Evolutionary conservation across 2,113 vertebrate species (phyloP), one percentile per base, ranked within the genome.

Genomic region (Gorsachius goisagi): DNA sequence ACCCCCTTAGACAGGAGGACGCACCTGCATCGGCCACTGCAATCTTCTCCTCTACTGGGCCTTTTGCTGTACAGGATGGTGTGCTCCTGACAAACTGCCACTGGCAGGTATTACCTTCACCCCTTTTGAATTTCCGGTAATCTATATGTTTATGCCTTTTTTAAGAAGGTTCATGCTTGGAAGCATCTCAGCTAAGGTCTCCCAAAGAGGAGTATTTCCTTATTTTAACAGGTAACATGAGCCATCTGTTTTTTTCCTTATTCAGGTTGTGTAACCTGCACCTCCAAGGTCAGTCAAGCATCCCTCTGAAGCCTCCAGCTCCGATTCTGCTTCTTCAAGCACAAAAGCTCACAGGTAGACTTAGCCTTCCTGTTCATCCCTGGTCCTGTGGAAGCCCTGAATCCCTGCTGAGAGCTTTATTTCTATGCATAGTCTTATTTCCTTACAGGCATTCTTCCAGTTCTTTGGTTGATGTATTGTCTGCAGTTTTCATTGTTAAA

Each of bases 11-110:
- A 13, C 9, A 37, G 58, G 41, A 64, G 22, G 13, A 23, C 1
- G 2, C n/a, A 20, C 39, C 32, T 73, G 53, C 53, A 49, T 30
- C 0, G 0, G 45, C 73, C 69, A 45, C 27, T 39, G 9, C 56
- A 11, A 3, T 52, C 52, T 49, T 64, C 53, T 69, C 35, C 64
- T 74, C 53, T 58, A 4, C n/a, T 33, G 30, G 11, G 19, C 19
- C 8, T 84, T 59, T 56, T 79, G 80, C 59, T 3, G 1, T 9
- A 21, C 62, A 56, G 47, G 21, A 30, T 9, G n/a, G 33, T 12
- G 39, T 11, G 1, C 22, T 85, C 41, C 67, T 27, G 58, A 69
- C 53, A 60, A 60, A 50, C 52, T 69, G 58, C 41, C 66, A 35
- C 59, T 41, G 15, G 50, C 63, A 88, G 58, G 62, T 58, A 37